Evolutionary conservation across 2,888 invertebrate species (phyloP).

Genomic region (Orchesella flavescens): DNA sequence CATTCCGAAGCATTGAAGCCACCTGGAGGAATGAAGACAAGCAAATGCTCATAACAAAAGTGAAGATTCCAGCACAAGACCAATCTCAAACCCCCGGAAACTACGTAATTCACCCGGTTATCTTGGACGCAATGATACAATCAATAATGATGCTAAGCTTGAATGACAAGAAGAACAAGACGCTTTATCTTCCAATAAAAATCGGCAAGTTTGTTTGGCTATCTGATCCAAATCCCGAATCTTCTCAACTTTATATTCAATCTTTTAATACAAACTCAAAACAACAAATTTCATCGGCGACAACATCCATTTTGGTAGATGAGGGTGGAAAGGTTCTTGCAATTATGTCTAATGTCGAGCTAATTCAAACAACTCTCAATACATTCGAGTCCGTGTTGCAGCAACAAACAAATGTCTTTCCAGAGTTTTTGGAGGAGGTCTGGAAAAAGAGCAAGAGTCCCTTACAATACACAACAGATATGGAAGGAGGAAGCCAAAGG

Average conservation of each 20-base stretch:
- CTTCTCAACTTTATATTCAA: not conserved
- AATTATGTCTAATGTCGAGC: conserved; percentile 6
- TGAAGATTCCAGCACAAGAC: not conserved
- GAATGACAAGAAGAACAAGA: not conserved
- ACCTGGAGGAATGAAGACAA: not conserved
- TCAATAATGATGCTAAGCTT: conserved; percentile 10
- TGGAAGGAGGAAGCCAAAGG: too few relatives aligned
- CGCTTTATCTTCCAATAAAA: not conserved
- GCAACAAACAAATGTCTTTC: conserved; percentile 1
- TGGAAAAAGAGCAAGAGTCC: too few relatives aligned
- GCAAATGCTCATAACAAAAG: not conserved
- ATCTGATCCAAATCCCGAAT: not conserved
- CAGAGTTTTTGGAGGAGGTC: conserved; percentile 18
- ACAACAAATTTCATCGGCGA: not conserved
- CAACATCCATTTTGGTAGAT: not conserved
- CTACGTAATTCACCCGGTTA: conserved; percentile 51
- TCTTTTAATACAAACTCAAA: not conserved
- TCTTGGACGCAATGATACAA: conserved; percentile 54
- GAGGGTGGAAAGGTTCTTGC: not conserved
- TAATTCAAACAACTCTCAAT: conserved; percentile 3
- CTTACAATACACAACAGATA: too few relatives aligned
- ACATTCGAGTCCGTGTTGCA: conserved; percentile 11
- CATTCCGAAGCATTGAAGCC: not conserved
- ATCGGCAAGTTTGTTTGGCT: not conserved
- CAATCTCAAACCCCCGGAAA: not conserved